phyloP scores from a whole-genome alignment of 2,888 invertebrate genomes.

The Balanococcus diminutus region DNA sequence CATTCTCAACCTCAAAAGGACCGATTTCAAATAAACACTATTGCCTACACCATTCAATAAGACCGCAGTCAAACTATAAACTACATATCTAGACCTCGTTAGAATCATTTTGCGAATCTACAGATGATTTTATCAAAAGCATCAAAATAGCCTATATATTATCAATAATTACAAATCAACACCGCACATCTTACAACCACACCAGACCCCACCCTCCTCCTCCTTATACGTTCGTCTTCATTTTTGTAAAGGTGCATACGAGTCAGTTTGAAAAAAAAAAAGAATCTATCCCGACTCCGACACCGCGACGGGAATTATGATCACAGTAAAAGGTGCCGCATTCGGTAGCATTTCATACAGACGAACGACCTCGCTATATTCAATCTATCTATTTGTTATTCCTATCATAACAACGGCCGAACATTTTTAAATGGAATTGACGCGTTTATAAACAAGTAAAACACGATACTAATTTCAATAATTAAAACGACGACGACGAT shows the following conservation, averaged over 20 bases:
- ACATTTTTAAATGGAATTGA: constrained; percentile 50
- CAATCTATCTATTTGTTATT: constrained; percentile 36
- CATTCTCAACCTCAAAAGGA: too few relatives aligned
- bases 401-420: constrained; percentile 9
- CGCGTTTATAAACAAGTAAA: constrained; percentile 45
- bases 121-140: too few relatives aligned
- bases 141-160: too few relatives aligned
- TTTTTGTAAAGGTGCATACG: background rate
- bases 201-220: background rate
- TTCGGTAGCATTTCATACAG: constrained; percentile 15
- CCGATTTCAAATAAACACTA: too few relatives aligned
- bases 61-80: too few relatives aligned
- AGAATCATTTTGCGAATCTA: too few relatives aligned
- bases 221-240: background rate
- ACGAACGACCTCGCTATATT: constrained; percentile 38
- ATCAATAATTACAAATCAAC: too few relatives aligned
- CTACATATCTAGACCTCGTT: too few relatives aligned
- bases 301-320: background rate
- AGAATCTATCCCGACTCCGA: background rate
- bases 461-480: constrained; percentile 49
- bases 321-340: constrained; percentile 8
- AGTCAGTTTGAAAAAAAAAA: too few relatives aligned
- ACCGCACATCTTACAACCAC: background rate
- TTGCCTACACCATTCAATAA: too few relatives aligned
- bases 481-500: constrained; percentile 7